A percentile compares a stretch with the other conserved stretches of the same genome.
phyloP scores from a whole-genome alignment of 1,140 invertebrate genomes.

The Dufourea novaeangliae region DNA sequence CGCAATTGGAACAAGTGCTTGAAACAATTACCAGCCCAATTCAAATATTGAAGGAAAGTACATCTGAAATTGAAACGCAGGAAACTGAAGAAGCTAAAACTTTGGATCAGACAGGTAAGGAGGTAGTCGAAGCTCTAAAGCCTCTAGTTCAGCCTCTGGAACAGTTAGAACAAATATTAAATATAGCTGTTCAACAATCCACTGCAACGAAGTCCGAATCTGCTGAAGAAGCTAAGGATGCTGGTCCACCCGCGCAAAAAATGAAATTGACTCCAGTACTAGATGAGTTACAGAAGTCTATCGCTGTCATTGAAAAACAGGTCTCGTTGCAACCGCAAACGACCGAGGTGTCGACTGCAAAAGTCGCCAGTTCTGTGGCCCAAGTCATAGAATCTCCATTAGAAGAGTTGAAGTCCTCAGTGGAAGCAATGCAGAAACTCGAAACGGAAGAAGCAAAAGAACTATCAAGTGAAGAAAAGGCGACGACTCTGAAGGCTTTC shows the following conservation, averaged over 20 bases:
- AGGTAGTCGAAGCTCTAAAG: not conserved
- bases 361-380: not conserved
- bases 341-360: not conserved
- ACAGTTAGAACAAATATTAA: constrained; percentile 5
- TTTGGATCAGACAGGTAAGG: not conserved
- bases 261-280: constrained; percentile 16
- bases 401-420: constrained; percentile 37
- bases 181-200: not conserved
- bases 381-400: constrained; percentile 28
- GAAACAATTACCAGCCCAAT: not conserved
- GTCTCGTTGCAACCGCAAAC: not conserved
- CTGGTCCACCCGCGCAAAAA: not conserved
- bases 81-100: not conserved
- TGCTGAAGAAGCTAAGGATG: not conserved
- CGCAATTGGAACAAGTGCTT: not conserved
- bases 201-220: not conserved
- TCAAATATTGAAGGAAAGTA: not conserved
- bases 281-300: constrained; percentile 21
- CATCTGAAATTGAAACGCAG: not conserved
- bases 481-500: constrained; percentile 23
- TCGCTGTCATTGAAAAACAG: constrained; percentile 14
- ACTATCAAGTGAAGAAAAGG: not conserved
- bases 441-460: not conserved
- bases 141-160: constrained; percentile 17
- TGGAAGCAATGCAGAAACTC: not conserved